Conservation (phyloP, 2,113 vertebrate genomes). For the Leptodactylus fuscus region DNA sequence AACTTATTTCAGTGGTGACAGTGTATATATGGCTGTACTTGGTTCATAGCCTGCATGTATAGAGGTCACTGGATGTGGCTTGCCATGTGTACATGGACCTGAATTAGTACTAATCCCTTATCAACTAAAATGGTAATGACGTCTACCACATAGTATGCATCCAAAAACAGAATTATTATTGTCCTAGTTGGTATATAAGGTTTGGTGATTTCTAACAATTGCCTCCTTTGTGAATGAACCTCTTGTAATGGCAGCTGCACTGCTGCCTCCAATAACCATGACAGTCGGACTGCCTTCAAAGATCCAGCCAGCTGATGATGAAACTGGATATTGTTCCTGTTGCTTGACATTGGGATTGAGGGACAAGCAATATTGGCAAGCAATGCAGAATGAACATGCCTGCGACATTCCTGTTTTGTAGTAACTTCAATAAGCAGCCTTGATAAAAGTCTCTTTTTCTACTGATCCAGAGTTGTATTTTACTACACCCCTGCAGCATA, state of each 20-base stretch:
- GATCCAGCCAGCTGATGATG: slow-evolving; percentile 6
- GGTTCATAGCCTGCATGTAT: not conserved
- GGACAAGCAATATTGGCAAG: not conserved
- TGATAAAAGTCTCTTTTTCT: not conserved
- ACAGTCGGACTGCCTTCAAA: not conserved
- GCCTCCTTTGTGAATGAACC: not conserved
- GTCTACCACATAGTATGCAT: no score
- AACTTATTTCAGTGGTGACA: not conserved
- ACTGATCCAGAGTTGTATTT: not conserved
- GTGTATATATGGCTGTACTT: not conserved
- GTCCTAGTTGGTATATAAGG: not conserved
- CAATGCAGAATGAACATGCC: not conserved
- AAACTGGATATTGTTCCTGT: slow-evolving; percentile 7
- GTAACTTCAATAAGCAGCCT: not conserved
- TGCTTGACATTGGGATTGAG: slow-evolving; percentile 8
- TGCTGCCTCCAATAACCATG: not conserved
- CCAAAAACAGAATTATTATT: not conserved
- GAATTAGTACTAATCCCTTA: no score
- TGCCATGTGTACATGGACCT: not conserved
- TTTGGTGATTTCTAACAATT: not conserved
- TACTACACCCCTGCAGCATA: no score
- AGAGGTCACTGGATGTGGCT: not conserved
- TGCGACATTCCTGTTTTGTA: not conserved
- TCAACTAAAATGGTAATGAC: no score
- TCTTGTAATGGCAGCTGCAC: not conserved